Evolutionary conservation across 2,888 invertebrate genomes (phyloP).

Genomic region (Cacoxenus indagator): DNA sequence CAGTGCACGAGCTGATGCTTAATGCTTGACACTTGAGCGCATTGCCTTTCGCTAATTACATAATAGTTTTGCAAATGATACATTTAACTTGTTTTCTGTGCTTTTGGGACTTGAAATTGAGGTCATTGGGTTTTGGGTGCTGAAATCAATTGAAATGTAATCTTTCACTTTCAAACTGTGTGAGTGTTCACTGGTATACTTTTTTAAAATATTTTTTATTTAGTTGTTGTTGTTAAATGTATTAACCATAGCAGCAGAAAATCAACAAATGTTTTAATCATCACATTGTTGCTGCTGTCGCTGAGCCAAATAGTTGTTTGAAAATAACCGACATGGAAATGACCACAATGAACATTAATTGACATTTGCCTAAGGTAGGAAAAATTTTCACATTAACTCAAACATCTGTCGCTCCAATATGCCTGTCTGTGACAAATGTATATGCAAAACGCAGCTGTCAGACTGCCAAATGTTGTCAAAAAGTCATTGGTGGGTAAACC

Average conservation of each 20-base stretch:
- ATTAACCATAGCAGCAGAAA: too few relatives aligned
- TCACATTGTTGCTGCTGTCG: neutral
- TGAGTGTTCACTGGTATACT: slow-evolving; percentile 23
- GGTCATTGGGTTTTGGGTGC: neutral
- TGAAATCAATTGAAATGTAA: neutral
- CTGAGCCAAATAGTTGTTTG: neutral
- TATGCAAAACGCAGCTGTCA: slow-evolving; percentile 1
- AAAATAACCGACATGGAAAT: neutral
- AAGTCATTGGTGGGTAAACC: neutral
- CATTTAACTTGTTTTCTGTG: neutral
- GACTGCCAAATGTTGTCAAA: slow-evolving; percentile 10
- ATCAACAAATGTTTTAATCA: too few relatives aligned
- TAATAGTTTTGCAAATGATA: slow-evolving; percentile 2
- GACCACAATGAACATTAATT: slow-evolving; percentile 1
- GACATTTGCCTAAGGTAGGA: neutral
- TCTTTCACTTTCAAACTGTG: too few relatives aligned
- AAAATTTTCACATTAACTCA: neutral
- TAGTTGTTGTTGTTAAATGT: neutral
- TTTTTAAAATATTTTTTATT: neutral
- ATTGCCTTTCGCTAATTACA: slow-evolving; percentile 7
- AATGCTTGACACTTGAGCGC: neutral
- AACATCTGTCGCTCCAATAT: neutral
- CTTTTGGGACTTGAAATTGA: slow-evolving; percentile 4
- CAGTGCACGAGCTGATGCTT: slow-evolving; percentile 1
- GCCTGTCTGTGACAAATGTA: neutral